A percentile compares a stretch with the other conserved stretches of the same genome.
Conservation (phyloP, 2,888 invertebrate genomes). For the Mylabris sibirica region DNA sequence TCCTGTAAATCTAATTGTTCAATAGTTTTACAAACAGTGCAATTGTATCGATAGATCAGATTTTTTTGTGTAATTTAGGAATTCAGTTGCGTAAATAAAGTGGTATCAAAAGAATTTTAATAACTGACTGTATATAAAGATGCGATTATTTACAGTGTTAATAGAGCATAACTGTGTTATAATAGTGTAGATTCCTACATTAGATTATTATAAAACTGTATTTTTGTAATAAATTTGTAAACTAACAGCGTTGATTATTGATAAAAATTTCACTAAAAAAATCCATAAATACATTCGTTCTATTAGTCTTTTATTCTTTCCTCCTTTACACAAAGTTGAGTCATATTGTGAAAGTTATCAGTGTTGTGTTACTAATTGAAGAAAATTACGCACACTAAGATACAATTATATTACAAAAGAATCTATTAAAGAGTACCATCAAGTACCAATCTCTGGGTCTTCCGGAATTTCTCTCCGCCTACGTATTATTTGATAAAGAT, state of each 20-base stretch:
- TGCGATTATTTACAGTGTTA: neutral
- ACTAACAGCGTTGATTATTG: neutral
- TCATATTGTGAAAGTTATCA: constrained; percentile 8
- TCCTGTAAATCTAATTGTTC: too few species aligned
- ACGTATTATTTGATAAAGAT: neutral
- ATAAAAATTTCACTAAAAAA: neutral
- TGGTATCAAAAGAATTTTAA: neutral
- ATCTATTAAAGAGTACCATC: neutral
- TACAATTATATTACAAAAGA: neutral
- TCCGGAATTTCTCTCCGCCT: neutral
- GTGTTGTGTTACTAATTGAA: neutral
- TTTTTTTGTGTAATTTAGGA: too few species aligned
- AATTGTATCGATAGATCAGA: too few species aligned
- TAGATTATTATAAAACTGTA: neutral
- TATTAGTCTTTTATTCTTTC: neutral
- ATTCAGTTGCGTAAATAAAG: neutral
- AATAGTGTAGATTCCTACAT: too few species aligned
- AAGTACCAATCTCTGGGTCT: neutral
- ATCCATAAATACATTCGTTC: neutral
- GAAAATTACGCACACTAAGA: neutral
- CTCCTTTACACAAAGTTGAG: neutral
- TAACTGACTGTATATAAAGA: neutral
- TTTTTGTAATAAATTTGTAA: neutral
- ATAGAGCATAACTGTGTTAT: neutral
- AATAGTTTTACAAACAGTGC: too few species aligned